Evolutionary conservation across 2,888 invertebrate species (phyloP).

Genomic region (Himalopsyche tibetana): DNA sequence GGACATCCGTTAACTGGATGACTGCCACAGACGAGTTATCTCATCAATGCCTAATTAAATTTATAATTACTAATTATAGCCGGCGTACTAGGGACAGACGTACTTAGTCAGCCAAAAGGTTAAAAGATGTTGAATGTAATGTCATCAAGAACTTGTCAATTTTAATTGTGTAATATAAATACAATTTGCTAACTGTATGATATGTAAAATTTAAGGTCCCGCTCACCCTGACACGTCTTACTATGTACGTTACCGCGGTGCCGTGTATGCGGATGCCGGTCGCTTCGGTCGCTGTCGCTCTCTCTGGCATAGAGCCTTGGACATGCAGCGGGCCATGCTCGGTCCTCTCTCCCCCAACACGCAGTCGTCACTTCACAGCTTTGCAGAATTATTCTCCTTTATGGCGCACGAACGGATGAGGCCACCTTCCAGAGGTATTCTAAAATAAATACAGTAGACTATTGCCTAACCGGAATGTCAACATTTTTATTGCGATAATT

Average conservation of each 20-base stretch:
- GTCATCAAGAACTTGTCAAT: too few relatives aligned
- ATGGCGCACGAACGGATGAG: constrained; percentile 93
- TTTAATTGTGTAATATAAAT: too few relatives aligned
- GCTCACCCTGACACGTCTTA: constrained; percentile 98
- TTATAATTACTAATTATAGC: too few relatives aligned
- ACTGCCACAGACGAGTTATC: too few relatives aligned
- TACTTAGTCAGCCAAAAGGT: too few relatives aligned
- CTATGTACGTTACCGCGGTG: constrained; percentile 95
- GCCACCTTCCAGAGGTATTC: constrained; percentile 78
- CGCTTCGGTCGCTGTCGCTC: constrained; percentile 94
- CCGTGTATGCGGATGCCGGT: constrained; percentile 96
- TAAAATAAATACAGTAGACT: neutral
- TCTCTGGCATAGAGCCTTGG: constrained; percentile 97
- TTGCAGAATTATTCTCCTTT: constrained; percentile 95
- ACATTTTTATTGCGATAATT: too few relatives aligned
- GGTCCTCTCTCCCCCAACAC: constrained; percentile 96
- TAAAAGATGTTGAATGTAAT: too few relatives aligned
- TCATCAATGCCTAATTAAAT: too few relatives aligned
- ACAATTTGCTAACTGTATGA: too few relatives aligned
- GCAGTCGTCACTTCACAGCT: constrained; percentile 94
- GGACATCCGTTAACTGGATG: too few relatives aligned
- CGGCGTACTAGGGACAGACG: too few relatives aligned
- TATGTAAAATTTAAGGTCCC: constrained; percentile 76
- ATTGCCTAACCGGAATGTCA: too few relatives aligned
- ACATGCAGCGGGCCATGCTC: constrained; percentile 95